phyloP scores from a whole-genome alignment of 2,113 vertebrate species.

The Paratilapia polleni region DNA sequence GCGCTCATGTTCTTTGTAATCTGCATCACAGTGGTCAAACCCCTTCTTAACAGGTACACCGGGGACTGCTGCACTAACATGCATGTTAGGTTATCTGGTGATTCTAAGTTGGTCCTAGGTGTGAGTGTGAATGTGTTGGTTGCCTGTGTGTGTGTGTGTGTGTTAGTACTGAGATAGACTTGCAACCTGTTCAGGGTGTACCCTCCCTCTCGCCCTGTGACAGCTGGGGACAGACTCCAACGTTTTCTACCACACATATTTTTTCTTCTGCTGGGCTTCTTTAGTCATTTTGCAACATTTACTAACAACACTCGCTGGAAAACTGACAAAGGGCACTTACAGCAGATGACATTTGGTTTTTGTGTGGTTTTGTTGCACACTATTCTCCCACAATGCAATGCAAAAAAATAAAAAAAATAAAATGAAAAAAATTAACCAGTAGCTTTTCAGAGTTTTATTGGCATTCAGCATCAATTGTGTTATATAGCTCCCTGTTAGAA shows the following conservation, averaged over 20 bases:
- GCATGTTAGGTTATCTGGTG: neutral
- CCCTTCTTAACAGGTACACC: conserved; percentile 82
- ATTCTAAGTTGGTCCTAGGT: neutral
- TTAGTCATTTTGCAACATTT: neutral
- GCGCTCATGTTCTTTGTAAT: conserved; percentile 87
- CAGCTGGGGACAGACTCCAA: neutral
- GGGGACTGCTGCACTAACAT: neutral
- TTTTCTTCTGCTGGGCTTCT: neutral
- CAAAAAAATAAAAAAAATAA: too few species aligned
- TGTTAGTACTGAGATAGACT: neutral
- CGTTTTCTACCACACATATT: neutral
- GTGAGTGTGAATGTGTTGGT: neutral
- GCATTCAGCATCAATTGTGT: neutral
- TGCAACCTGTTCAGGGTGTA: neutral
- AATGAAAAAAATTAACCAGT: too few species aligned
- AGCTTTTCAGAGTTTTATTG: neutral
- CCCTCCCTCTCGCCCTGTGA: neutral
- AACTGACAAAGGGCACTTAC: neutral
- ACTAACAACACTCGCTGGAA: neutral
- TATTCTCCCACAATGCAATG: neutral
- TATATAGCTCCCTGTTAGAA: neutral
- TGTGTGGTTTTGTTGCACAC: neutral
- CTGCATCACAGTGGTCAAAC: conserved; percentile 81
- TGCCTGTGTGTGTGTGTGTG: neutral
- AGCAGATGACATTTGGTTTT: neutral